Base-by-base conservation (phyloP, 2,888 invertebrate species). In the Neocrepidodera transversa region DNA sequence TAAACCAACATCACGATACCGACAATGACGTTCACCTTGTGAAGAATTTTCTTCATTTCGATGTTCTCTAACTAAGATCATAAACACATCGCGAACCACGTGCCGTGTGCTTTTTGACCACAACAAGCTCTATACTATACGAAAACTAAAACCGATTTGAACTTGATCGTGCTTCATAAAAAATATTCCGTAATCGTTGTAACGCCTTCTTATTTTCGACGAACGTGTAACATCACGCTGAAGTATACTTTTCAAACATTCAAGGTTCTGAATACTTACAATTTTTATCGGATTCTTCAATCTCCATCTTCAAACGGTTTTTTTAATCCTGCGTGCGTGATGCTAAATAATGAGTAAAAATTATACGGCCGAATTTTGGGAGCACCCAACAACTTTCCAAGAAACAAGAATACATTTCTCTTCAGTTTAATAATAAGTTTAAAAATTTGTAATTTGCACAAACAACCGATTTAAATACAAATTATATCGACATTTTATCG, bases 191-290 rank as follows among this genome's bases (percentile, higher is more conserved):
- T 40, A 40, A 51, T 51, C 40, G 17, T 40, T 17, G 40, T 40
- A 52, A 52, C 52, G 52, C 52, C 52, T 52, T 20, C 52, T 52
- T 38, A 52, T 52, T 52, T 52, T 52, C 42, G 52, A 52, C 11
- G 18, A 11, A 52, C 17, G 45, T 45, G 45, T 45, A 45, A 45
- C 45, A 45, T 45, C 28, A 52, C 42, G 28, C 32, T 30, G 28
- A 52, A 52, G 42, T 28, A 28, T 26, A n/a, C n/a, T 26, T 42
- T 42, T 52, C 28, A 11, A 52, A 38, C 13, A 52, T 42, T 52
- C 52, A 52, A 52, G 52, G 52, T 52, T 40, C 1, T 36, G 6
- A 36, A 35, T 36, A 49, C 36, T 23, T 49, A 36, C 49, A 32
- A 49, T 35, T 20, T 49, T 49, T 10, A 49, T 17, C 10, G 28